Percentiles rank a stretch among this genome's conserved stretches.
Evolutionary conservation across 2,113 vertebrate species (phyloP).

Genomic region (Cyprinus carpio): DNA sequence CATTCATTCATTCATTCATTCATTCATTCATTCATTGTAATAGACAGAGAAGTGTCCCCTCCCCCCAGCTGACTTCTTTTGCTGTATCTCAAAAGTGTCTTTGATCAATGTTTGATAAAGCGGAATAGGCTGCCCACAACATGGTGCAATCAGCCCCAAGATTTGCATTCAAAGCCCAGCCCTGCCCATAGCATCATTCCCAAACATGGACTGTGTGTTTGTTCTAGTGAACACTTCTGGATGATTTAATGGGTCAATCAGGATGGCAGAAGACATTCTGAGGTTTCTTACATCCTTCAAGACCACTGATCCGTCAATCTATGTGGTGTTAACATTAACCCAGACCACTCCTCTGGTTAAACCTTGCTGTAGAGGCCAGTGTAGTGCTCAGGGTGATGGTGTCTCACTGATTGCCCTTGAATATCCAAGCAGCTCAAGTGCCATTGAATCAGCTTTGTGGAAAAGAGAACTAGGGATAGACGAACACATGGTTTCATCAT

Average conservation of each 20-base stretch:
- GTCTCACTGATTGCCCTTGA: constrained; percentile 48
- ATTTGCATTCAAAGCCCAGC: neutral
- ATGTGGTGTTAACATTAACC: constrained; percentile 15
- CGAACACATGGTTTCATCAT: constrained; percentile 21
- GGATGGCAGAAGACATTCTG: neutral
- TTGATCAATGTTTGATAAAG: constrained; percentile 28
- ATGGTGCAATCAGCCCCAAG: constrained; percentile 5
- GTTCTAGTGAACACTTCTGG: neutral
- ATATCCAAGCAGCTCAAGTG: constrained; percentile 44
- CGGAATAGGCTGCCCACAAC: neutral
- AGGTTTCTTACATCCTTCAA: neutral
- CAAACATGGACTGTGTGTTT: neutral
- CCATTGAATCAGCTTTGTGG: constrained; percentile 45
- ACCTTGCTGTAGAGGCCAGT: constrained; percentile 27
- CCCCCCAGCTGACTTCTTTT: neutral
- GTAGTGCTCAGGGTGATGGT: constrained; percentile 18
- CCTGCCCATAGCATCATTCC: neutral
- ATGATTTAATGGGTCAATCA: constrained; percentile 36
- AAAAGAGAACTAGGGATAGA: constrained; percentile 35
- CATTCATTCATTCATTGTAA: neutral
- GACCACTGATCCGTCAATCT: constrained; percentile 1
- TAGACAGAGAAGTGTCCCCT: neutral
- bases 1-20: too few relatives aligned
- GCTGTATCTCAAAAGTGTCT: neutral
- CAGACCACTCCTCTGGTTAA: neutral